phyloP scores from a whole-genome alignment of 1,140 invertebrate genomes.

The Cheumatopsyche charites region DNA sequence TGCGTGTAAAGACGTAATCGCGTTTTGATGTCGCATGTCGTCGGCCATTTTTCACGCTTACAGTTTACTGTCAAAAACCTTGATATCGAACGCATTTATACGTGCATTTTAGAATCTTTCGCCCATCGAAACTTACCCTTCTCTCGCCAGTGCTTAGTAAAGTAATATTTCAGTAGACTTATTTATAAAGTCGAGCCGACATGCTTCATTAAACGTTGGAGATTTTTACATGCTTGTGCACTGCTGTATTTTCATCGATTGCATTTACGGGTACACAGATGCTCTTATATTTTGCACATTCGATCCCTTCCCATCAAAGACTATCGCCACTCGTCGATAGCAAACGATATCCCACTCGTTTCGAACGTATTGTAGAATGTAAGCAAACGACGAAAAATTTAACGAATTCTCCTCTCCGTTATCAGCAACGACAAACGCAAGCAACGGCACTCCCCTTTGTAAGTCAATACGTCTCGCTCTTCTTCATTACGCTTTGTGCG shows the following conservation, averaged over 20 bases:
- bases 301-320: too few relatives aligned
- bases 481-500: slow-evolving; percentile 42
- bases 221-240: too few relatives aligned
- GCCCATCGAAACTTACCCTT: not conserved
- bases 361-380: not conserved
- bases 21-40: slow-evolving; percentile 36
- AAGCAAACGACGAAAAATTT: too few relatives aligned
- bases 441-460: slow-evolving; percentile 39
- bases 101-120: not conserved
- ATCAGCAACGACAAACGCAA: too few relatives aligned
- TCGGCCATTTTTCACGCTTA: slow-evolving; percentile 33
- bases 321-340: too few relatives aligned
- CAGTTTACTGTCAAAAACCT: slow-evolving; percentile 23
- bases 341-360: not conserved
- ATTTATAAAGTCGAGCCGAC: too few relatives aligned
- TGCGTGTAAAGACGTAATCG: slow-evolving; percentile 31
- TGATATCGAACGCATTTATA: slow-evolving; percentile 13
- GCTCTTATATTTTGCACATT: too few relatives aligned
- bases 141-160: not conserved
- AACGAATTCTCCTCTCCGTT: too few relatives aligned
- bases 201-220: too few relatives aligned
- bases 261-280: too few relatives aligned
- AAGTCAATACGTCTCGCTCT: slow-evolving; percentile 44
- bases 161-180: not conserved
- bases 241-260: not conserved